Percentiles rank a stretch among this genome's conserved stretches.
Evolutionary conservation across 2,797 vertebrate genomes (phyloP).

Genomic region (Smutsia temminckii): DNA sequence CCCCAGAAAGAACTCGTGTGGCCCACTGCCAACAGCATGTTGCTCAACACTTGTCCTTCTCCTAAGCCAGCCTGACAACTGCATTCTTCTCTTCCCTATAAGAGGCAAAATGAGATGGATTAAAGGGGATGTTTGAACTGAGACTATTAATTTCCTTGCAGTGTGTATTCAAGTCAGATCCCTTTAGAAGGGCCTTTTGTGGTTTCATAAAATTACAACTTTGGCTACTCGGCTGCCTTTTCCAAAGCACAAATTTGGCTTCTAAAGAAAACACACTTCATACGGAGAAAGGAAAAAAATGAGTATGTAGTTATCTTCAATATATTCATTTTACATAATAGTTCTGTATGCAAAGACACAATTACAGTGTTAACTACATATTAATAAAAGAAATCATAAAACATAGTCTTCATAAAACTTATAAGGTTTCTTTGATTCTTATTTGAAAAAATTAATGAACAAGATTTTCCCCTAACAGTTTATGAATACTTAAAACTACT

Average conservation of each 20-base stretch:
- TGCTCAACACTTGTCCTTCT: constrained; percentile 42
- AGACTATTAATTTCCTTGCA: constrained; percentile 73
- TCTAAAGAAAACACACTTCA: constrained; percentile 67
- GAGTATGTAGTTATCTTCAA: constrained; percentile 63
- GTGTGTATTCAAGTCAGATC: constrained; percentile 67
- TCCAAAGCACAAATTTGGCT: constrained; percentile 71
- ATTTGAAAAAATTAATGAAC: constrained; percentile 22
- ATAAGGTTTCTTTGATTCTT: constrained; percentile 24
- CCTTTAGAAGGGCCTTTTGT: constrained; percentile 66
- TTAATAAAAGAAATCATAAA: constrained; percentile 69
- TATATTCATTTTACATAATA: constrained; percentile 69
- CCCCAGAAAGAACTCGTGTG: constrained; percentile 46
- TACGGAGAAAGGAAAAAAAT: constrained; percentile 55
- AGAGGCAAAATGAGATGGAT: constrained; percentile 54
- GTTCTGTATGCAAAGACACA: constrained; percentile 66
- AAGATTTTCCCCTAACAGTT: not conserved
- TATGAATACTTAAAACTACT: not conserved
- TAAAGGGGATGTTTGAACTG: constrained; percentile 62
- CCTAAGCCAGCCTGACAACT: constrained; percentile 31
- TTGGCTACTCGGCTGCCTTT: constrained; percentile 56
- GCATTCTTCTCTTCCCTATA: constrained; percentile 46
- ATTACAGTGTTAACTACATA: constrained; percentile 64
- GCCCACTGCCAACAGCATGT: not conserved
- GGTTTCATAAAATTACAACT: constrained; percentile 76
- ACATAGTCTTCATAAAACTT: not conserved